phyloP scores from a whole-genome alignment of 2,113 vertebrate genomes.

The Callithrix jacchus region DNA sequence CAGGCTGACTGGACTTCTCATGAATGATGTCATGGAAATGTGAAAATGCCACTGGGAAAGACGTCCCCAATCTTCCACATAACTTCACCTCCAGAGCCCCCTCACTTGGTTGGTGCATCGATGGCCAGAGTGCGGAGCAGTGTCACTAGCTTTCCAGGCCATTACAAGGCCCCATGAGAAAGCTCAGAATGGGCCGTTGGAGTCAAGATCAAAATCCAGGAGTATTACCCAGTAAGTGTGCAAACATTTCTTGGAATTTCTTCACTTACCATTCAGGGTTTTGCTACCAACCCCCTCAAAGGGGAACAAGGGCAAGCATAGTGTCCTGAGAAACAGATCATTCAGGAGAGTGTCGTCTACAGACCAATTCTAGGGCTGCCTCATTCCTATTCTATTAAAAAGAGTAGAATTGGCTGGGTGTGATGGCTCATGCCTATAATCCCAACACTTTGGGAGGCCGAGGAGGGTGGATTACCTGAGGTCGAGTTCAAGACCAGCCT shows the following conservation, averaged over 20 bases:
- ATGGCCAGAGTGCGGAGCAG: background rate
- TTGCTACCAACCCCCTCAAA: background rate
- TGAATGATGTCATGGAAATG: background rate
- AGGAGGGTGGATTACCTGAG: too few species aligned
- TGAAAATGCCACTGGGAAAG: background rate
- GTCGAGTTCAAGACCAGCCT: too few species aligned
- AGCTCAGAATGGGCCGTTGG: background rate
- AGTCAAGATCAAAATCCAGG: background rate
- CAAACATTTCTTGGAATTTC: background rate
- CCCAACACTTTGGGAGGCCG: too few species aligned
- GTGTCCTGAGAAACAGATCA: background rate
- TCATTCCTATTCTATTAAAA: background rate
- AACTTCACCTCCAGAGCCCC: background rate
- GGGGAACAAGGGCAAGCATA: too few species aligned
- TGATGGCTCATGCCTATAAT: too few species aligned
- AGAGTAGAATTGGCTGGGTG: background rate
- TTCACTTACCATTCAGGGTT: background rate
- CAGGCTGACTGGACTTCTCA: background rate
- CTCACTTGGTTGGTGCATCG: fast-evolving
- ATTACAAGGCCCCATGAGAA: background rate
- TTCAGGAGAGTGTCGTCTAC: background rate
- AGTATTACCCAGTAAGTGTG: background rate
- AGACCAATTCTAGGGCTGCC: background rate
- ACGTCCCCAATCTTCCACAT: background rate
- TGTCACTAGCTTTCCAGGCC: background rate